Evolutionary conservation across 2,113 vertebrate species (phyloP).

Genomic region (Bufo bufo): DNA sequence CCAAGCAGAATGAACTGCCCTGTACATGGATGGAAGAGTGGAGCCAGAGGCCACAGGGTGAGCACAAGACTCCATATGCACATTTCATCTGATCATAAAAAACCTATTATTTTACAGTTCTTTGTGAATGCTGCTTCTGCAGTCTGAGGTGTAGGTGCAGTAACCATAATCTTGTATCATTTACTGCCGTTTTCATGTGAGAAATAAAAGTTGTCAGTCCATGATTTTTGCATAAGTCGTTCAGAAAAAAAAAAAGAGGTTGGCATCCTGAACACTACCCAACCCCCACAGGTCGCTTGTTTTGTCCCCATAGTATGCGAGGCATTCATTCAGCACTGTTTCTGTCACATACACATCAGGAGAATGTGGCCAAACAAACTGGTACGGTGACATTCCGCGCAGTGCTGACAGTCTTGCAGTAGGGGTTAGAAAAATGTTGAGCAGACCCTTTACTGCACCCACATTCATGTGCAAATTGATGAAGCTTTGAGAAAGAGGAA

Average conservation of each 20-base stretch:
- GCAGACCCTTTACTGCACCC: background rate
- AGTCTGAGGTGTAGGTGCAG: no score
- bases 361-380: constrained; percentile 27
- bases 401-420: background rate
- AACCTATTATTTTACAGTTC: no score
- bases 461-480: background rate
- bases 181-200: no score
- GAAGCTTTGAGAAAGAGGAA: background rate
- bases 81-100: no score
- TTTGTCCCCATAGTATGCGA: background rate
- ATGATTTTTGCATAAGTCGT: no score
- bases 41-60: no score
- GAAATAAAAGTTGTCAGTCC: no score
- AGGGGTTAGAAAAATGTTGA: background rate
- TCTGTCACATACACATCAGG: background rate
- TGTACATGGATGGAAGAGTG: no score
- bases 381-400: constrained; percentile 33
- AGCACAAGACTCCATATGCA: no score
- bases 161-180: no score
- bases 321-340: background rate
- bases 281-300: background rate
- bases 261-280: background rate
- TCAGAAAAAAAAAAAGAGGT: background rate
- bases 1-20: no score
- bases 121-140: no score